A percentile compares a stretch with the other conserved stretches of the same genome.
phyloP scores from a whole-genome alignment of 2,797 vertebrate genomes.

The Muscicapa comitata region DNA sequence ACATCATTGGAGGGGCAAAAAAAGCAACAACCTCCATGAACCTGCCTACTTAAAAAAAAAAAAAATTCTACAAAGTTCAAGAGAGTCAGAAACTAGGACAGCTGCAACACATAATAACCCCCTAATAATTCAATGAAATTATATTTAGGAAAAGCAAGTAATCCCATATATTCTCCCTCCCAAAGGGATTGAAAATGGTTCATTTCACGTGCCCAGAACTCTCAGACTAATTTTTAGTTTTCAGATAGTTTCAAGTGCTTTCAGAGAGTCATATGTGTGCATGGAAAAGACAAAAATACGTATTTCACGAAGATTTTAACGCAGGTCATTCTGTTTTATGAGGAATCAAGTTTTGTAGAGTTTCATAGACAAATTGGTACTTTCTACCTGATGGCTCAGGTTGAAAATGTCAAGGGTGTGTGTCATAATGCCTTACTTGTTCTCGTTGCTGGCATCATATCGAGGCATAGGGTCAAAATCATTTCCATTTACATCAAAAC shows the following conservation, averaged over 20 bases:
- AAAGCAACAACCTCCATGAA: background rate
- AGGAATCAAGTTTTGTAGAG: background rate
- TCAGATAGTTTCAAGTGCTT: background rate
- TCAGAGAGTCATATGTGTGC: background rate
- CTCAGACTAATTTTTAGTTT: background rate
- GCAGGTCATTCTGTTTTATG: background rate
- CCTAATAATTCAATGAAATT: background rate
- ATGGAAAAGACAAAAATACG: background rate
- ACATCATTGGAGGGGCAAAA: background rate
- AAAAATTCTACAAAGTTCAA: background rate
- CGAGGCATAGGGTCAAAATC: conserved; percentile 98
- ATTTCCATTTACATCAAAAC: conserved; percentile 97
- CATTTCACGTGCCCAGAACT: background rate
- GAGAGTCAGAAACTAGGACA: background rate
- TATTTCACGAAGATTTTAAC: background rate
- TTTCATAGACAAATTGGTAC: background rate
- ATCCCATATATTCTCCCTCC: background rate
- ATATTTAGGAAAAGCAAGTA: background rate
- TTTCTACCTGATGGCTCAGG: background rate
- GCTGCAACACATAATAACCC: background rate
- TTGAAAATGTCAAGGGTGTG: background rate
- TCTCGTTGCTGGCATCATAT: conserved; percentile 97
- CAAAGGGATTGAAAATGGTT: background rate
- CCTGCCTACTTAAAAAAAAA: background rate
- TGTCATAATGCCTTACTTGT: conserved; percentile 87